These are phyloP conservation scores for Oncorhynchus clarkii DNA, from an alignment of 2,113 vertebrate species.

Conservation along the genomic window DNA sequence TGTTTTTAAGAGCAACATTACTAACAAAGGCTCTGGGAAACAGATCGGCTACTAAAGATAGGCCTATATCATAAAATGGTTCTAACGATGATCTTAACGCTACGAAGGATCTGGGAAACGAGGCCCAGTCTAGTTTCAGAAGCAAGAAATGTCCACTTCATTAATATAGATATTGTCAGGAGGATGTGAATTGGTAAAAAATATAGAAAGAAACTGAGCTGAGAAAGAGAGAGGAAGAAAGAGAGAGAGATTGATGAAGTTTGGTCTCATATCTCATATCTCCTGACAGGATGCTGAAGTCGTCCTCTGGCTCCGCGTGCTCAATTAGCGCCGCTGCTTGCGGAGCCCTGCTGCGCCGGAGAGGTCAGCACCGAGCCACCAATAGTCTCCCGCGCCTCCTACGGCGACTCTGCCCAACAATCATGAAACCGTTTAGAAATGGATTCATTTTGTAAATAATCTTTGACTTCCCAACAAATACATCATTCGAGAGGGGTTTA, in stretches of 20 bases:
- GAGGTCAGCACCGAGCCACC: conserved; percentile 48
- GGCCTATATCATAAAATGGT: too few relatives aligned
- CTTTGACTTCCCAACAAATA: conserved; percentile 74
- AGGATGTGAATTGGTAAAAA: neutral
- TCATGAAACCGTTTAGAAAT: conserved; percentile 60
- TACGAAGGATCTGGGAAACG: too few relatives aligned
- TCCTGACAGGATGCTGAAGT: conserved; percentile 31
- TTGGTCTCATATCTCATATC: conserved; percentile 36
- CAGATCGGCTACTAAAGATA: too few relatives aligned
- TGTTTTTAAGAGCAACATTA: too few relatives aligned
- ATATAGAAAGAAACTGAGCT: conserved; percentile 2
- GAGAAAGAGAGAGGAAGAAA: conserved; percentile 19
- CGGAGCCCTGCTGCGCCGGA: conserved; percentile 52
- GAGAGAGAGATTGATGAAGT: conserved; percentile 21
- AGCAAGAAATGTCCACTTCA: too few relatives aligned
- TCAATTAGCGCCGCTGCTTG: conserved; percentile 58
- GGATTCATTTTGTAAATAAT: conserved; percentile 74
- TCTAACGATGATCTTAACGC: too few relatives aligned
- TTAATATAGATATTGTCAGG: neutral
- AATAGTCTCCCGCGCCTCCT: conserved; percentile 60
- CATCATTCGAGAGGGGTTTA: conserved; percentile 71
- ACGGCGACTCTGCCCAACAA: conserved; percentile 63
- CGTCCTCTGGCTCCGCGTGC: conserved; percentile 47
- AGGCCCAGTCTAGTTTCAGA: too few relatives aligned
- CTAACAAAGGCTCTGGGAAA: too few relatives aligned